Evolutionary conservation across 2,888 invertebrate genomes (phyloP), one percentile per base, ranked within the genome.

Genomic region (Carterocephalus palaemon): DNA sequence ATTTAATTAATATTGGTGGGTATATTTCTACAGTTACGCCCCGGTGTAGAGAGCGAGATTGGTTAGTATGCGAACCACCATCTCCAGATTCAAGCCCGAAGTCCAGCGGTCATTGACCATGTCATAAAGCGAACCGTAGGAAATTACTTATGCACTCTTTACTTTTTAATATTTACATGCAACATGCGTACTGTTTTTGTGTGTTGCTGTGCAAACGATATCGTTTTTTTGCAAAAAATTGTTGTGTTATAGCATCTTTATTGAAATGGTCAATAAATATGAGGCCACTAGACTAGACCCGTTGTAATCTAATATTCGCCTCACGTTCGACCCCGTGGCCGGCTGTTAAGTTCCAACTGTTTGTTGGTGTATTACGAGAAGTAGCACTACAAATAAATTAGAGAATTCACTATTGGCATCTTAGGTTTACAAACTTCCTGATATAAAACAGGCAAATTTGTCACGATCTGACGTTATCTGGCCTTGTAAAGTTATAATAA

Each of bases 31-130:
- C n/a, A 3, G 9, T 3, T 20, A 29, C n/a, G n/a, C 29, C 28
- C 20, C 3, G 8, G 19, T 19, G 8, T 5, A 31, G 26, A 23
- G 23, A 33, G 12, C 29, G 20, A 28, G 15, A 41, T 57, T 49
- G 49, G 53, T 67, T 60, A 62, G 70, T 75, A 82, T 78, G 75
- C 79, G 62, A 62, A 64, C 63, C 69, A 62, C 54, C 56, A 63
- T 67, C 64, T 68, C 64, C 68, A 67, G 67, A 59, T 58, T 56
- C 57, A 60, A 60, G 62, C 64, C 66, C 67, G 69, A 68, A 67
- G 71, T 62, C 67, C 72, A 69, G 51, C 62, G 68, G 77, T 81
- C 81, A 72, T 67, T 70, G 81, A 79, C 81, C 76, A 71, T 60
- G 57, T 55, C 50, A 53, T 40, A 28, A n/a, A 34, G 26, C 39